A percentile compares a stretch with the other conserved stretches of the same genome.
phyloP scores from a whole-genome alignment of 1,140 invertebrate genomes.

The Penaeus vannamei region DNA sequence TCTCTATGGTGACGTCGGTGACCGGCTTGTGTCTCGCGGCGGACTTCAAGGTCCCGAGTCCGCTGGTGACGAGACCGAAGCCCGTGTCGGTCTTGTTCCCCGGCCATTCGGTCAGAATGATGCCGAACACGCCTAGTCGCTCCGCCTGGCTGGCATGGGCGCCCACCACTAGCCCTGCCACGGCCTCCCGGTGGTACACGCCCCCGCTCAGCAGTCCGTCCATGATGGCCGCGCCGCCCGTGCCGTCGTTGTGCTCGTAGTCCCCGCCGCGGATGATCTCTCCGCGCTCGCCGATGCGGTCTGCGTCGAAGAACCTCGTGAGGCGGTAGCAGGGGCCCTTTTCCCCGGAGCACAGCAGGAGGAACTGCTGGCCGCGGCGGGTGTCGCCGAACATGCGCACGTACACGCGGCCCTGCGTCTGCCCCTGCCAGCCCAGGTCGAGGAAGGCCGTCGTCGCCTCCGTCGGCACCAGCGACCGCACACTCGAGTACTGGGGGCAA shows the following conservation, averaged over 20 bases:
- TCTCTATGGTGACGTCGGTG: constrained; percentile 8
- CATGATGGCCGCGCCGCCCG: background rate
- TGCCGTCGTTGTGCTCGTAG: constrained; percentile 10
- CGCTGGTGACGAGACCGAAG: background rate
- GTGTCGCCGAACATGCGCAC: background rate
- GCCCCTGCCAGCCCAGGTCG: constrained; percentile 19
- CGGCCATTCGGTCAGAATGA: constrained; percentile 1
- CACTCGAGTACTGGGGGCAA: constrained; percentile 39
- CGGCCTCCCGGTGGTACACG: background rate
- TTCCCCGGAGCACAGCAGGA: constrained; percentile 17
- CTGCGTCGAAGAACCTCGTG: background rate
- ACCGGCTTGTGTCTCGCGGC: background rate
- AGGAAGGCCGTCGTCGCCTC: constrained; percentile 41
- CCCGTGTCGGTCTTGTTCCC: constrained; percentile 2
- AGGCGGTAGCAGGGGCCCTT: background rate
- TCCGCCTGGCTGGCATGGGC: background rate
- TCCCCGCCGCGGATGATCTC: constrained; percentile 2
- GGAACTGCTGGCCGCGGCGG: background rate
- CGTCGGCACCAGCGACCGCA: constrained; percentile 25
- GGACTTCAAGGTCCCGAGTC: constrained; percentile 1
- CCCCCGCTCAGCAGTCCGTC: background rate
- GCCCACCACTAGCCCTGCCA: background rate
- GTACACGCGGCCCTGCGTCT: background rate
- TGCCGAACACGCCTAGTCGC: background rate
- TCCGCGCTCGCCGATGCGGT: background rate